Evolutionary conservation across 2,797 vertebrate genomes (phyloP).

Genomic region (Emys orbicularis): DNA sequence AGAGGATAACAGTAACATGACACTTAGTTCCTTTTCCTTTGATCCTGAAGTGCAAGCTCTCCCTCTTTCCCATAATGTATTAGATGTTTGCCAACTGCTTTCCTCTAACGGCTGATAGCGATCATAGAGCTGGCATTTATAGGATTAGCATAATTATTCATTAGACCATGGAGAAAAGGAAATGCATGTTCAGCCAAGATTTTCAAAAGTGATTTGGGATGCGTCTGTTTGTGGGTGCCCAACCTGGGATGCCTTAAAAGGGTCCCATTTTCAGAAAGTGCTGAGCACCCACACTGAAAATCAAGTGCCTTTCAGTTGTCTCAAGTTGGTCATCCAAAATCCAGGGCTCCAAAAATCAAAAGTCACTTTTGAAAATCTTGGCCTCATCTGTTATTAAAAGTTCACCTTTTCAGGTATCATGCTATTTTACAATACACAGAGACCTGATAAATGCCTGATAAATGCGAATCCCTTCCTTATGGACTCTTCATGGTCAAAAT

Average conservation of each 20-base stretch:
- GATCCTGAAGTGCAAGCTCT: not conserved
- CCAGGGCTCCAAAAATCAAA: not conserved
- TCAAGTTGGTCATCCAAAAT: not conserved
- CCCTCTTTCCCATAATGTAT: not conserved
- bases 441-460: not conserved
- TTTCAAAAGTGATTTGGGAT: not conserved
- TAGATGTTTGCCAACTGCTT: not conserved
- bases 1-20: not conserved
- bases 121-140: not conserved
- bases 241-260: not conserved
- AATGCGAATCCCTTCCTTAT: not conserved
- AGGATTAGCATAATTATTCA: not conserved
- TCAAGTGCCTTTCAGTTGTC: not conserved
- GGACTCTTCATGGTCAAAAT: not conserved
- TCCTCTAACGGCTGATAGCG: not conserved
- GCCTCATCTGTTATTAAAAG: not conserved
- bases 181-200: not conserved
- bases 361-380: not conserved
- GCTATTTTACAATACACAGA: not conserved
- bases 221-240: fast-evolving
- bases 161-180: not conserved
- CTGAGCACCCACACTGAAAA: not conserved
- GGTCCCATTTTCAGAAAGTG: not conserved
- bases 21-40: not conserved
- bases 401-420: not conserved